phyloP scores from a whole-genome alignment of 1,140 invertebrate genomes.

The Scylla paramamosain region DNA sequence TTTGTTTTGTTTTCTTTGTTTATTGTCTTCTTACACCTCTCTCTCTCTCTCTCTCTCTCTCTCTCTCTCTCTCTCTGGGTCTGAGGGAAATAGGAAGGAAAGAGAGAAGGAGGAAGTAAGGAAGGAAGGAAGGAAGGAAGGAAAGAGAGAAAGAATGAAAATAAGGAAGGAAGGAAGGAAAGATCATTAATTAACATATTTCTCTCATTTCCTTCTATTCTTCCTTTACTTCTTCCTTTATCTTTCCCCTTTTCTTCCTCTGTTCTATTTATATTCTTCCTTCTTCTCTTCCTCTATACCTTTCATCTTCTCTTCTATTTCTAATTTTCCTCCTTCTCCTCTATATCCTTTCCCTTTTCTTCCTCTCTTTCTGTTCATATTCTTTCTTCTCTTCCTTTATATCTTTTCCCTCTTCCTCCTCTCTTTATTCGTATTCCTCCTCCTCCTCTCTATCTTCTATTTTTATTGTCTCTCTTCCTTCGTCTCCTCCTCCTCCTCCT shows the following conservation, averaged over 20 bases:
- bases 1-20: neutral
- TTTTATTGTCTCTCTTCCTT: too few relatives aligned
- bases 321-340: neutral
- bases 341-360: neutral
- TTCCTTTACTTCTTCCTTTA: too few relatives aligned
- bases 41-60: neutral
- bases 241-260: too few relatives aligned
- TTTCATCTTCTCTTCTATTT: too few relatives aligned
- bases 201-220: too few relatives aligned
- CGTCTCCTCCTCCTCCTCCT: neutral
- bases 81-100: neutral
- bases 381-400: neutral
- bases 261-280: too few relatives aligned
- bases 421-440: neutral
- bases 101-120: neutral
- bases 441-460: neutral
- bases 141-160: neutral
- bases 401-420: neutral
- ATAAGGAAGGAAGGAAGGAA: too few relatives aligned
- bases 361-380: neutral
- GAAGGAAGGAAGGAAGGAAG: neutral
- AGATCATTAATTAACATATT: too few relatives aligned
- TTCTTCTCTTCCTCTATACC: too few relatives aligned
- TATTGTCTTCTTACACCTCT: neutral
- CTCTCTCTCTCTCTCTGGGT: neutral